Evolutionary conservation across 2,888 invertebrate species (phyloP).

Genomic region (Mimas tiliae): DNA sequence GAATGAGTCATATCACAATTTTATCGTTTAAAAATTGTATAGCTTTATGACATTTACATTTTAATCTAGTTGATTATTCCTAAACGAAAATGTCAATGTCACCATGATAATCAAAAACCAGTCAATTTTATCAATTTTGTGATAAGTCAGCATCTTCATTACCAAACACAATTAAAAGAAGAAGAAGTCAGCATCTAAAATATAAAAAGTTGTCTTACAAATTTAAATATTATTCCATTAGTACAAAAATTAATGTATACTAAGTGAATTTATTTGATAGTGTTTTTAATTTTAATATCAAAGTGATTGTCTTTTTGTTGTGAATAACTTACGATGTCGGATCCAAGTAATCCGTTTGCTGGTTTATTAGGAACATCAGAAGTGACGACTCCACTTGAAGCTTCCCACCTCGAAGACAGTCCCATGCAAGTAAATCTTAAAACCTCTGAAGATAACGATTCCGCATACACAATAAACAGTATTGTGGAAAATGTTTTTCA

Average conservation of each 20-base stretch:
- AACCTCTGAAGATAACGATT: slow-evolving; percentile 54
- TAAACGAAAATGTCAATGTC: slow-evolving; percentile 28
- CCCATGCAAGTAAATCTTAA: slow-evolving; percentile 51
- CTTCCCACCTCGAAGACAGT: slow-evolving; percentile 51
- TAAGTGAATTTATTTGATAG: background rate
- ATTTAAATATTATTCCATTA: background rate
- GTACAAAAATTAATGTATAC: background rate
- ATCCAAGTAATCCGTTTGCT: slow-evolving; percentile 75
- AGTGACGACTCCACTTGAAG: slow-evolving; percentile 48
- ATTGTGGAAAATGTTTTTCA: slow-evolving; percentile 89
- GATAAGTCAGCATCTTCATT: slow-evolving; percentile 56
- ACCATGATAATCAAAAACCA: slow-evolving; percentile 38
- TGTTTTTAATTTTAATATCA: slow-evolving; percentile 12
- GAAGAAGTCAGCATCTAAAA: slow-evolving; percentile 53
- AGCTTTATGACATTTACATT: no score
- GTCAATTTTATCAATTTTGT: slow-evolving; percentile 55
- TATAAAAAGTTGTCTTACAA: slow-evolving; percentile 16
- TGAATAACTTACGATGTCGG: slow-evolving; percentile 61
- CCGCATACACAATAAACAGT: slow-evolving; percentile 71
- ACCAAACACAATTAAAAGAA: no score
- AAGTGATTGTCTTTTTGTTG: background rate
- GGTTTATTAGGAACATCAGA: slow-evolving; percentile 69
- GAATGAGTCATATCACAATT: no score
- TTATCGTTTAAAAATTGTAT: no score
- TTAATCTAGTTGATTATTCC: background rate